phyloP scores from a whole-genome alignment of 2,888 invertebrate species.

The Stenotaenia linearis region DNA sequence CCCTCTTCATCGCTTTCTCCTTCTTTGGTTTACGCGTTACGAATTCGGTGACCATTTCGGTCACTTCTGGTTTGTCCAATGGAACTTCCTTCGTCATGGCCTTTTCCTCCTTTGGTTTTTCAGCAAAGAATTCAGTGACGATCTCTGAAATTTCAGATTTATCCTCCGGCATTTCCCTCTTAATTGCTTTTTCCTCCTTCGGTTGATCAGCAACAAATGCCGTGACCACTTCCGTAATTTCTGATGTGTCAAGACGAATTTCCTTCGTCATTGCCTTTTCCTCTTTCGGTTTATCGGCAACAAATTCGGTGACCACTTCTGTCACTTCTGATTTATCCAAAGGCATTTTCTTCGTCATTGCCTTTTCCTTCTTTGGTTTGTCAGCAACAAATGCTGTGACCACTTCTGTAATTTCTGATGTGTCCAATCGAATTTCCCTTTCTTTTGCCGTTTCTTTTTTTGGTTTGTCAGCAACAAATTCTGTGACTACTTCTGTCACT shows the following conservation, averaged over 20 bases:
- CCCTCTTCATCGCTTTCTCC: background rate
- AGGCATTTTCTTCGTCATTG: background rate
- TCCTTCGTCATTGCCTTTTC: background rate
- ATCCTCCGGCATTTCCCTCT: background rate
- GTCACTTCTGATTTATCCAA: background rate
- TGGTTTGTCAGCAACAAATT: background rate
- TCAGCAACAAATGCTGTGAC: background rate
- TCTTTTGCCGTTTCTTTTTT: background rate
- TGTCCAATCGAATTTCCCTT: background rate
- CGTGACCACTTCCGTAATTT: background rate
- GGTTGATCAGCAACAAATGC: background rate
- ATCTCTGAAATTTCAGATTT: background rate
- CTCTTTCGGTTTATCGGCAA: background rate
- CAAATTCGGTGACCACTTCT: background rate
- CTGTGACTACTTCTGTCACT: background rate
- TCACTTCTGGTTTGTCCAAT: background rate
- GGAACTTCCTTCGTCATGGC: background rate
- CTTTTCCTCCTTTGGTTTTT: background rate
- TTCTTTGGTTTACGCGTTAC: background rate
- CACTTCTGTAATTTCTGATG: no score
- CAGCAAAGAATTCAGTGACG: background rate
- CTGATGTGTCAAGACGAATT: background rate
- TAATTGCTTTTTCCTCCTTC: background rate
- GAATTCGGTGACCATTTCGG: no score
- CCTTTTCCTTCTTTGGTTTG: background rate